phyloP scores from a whole-genome alignment of 2,797 vertebrate genomes.

The Rhinella marina region DNA sequence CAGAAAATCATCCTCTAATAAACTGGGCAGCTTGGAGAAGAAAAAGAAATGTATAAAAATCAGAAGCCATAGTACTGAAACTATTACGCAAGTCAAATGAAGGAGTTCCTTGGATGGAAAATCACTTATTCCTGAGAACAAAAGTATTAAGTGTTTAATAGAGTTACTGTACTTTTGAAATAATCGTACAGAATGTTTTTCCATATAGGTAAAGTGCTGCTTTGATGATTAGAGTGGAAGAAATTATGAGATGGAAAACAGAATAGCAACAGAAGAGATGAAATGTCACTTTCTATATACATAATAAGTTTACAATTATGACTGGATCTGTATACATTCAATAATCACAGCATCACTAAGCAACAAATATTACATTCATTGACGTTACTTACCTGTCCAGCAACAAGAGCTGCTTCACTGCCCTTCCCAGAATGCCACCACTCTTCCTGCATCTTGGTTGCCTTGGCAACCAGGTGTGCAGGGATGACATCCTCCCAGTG shows the following conservation, averaged over 20 bases:
- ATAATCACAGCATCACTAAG: background rate
- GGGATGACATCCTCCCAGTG: no score
- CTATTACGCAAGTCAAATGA: background rate
- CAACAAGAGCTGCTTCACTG: no score
- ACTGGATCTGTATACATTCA: background rate
- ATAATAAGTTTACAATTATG: background rate
- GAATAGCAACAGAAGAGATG: background rate
- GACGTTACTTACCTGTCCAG: no score
- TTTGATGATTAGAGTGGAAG: constrained; percentile 7
- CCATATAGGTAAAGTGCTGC: constrained; percentile 21
- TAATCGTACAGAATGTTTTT: constrained; percentile 33
- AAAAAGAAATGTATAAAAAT: background rate
- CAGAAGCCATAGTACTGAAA: constrained; percentile 10
- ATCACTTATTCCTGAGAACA: constrained; percentile 47
- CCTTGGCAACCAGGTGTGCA: no score
- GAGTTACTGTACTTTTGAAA: constrained; percentile 33
- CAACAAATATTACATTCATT: background rate
- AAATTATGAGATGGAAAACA: constrained; percentile 13
- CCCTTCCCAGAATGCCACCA: no score
- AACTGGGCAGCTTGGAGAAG: background rate
- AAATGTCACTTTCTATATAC: background rate
- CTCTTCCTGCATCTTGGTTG: no score
- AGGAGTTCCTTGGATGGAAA: constrained; percentile 32
- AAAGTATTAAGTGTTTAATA: constrained; percentile 56
- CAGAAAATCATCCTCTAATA: constrained; percentile 6